These are phyloP conservation scores for Benitochromis conjunctus DNA, from an alignment of 2,113 vertebrate species.

Conservation along the genomic window DNA sequence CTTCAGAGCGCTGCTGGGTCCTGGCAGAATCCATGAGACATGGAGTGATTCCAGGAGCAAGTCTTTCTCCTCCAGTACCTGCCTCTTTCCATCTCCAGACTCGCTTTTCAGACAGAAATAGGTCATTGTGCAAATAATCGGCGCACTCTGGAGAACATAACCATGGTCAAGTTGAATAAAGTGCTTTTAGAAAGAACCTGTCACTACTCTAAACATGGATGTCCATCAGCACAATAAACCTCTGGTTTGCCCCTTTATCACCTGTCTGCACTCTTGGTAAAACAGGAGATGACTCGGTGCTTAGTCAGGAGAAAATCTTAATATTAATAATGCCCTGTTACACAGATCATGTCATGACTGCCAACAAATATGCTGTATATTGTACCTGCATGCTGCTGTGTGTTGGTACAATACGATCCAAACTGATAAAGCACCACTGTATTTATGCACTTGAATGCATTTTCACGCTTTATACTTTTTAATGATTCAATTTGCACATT, in stretches of 20 bases:
- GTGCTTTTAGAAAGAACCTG: background rate
- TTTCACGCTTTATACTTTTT: constrained; percentile 51
- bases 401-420: background rate
- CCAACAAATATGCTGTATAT: background rate
- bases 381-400: background rate
- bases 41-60: background rate
- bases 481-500: constrained; percentile 55
- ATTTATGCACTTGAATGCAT: constrained; percentile 60
- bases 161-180: constrained; percentile 25
- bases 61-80: constrained; percentile 10
- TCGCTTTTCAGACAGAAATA: constrained; percentile 36
- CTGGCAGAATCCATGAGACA: background rate
- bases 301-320: background rate
- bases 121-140: constrained; percentile 45
- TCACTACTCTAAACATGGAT: constrained; percentile 16
- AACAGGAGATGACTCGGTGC: background rate
- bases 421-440: background rate
- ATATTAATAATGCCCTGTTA: constrained; percentile 1
- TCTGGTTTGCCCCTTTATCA: background rate
- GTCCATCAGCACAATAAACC: constrained; percentile 1
- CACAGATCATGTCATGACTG: background rate
- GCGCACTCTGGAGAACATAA: background rate
- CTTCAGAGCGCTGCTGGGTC: background rate
- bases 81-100: background rate
- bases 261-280: background rate